Percentiles rank a stretch among this genome's conserved stretches.
Conservation (phyloP, 2,888 invertebrate species). For the Mamestra brassicae region DNA sequence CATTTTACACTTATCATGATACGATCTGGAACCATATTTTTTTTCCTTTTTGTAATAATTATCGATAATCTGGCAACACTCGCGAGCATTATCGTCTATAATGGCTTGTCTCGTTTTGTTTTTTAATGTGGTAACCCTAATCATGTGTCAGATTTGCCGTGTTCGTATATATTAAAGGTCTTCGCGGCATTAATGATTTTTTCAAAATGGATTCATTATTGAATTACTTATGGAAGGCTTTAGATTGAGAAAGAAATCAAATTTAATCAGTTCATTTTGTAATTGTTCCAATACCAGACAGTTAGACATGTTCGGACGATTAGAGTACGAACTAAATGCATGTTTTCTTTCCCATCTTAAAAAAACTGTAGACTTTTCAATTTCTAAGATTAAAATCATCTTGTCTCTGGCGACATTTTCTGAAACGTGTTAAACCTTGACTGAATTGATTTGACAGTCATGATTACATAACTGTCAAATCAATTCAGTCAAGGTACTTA, state of each 20-base stretch:
- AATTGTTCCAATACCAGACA: background rate
- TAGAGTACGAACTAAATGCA: background rate
- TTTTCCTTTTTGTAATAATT: constrained; percentile 88
- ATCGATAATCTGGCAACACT: constrained; percentile 90
- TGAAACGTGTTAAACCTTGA: too few species aligned
- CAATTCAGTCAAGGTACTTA: too few species aligned
- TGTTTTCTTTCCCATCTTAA: background rate
- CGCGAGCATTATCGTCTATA: constrained; percentile 79
- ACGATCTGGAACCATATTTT: constrained; percentile 76
- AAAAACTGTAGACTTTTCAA: background rate
- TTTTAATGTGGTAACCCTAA: constrained; percentile 88
- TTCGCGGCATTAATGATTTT: constrained; percentile 82
- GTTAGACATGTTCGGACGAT: background rate
- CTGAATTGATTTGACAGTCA: too few species aligned
- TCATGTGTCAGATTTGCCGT: constrained; percentile 89
- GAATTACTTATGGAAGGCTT: constrained; percentile 70
- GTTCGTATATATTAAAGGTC: constrained; percentile 80
- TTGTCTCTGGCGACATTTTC: background rate
- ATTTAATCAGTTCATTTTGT: constrained; percentile 26
- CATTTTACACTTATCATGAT: constrained; percentile 84
- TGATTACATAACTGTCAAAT: too few species aligned
- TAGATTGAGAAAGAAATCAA: constrained; percentile 32
- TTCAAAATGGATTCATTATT: constrained; percentile 82
- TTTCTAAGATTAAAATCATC: background rate
- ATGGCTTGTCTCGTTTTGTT: constrained; percentile 84